These are phyloP conservation scores for Stenchaetothrips biformis DNA, from an alignment of 2,888 invertebrate species.

Conservation along the genomic window DNA sequence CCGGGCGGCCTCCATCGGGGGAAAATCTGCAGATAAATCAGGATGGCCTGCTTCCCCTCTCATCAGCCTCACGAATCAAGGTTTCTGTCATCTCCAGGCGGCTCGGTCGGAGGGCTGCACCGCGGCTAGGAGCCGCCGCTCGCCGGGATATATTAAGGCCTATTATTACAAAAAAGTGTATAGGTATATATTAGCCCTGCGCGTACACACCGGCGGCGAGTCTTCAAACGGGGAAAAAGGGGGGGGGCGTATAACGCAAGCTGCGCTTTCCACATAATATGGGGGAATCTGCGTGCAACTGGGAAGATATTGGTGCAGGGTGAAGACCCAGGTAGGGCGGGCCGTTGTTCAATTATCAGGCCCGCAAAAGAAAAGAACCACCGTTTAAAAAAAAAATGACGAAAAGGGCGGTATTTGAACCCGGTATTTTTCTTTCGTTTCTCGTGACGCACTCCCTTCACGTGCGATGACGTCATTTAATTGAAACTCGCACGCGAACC, in stretches of 20 bases:
- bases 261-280: neutral
- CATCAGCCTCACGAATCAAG: neutral
- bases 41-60: neutral
- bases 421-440: neutral
- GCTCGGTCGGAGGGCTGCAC: neutral
- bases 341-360: neutral
- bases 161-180: conserved; percentile 22
- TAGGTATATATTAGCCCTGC: conserved; percentile 17
- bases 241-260: neutral
- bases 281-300: neutral
- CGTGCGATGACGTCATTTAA: neutral
- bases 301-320: neutral
- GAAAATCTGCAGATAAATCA: conserved; percentile 18
- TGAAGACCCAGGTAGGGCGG: neutral
- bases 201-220: neutral
- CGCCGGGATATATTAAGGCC: conserved; percentile 1
- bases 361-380: neutral
- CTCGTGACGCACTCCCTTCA: neutral
- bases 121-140: neutral
- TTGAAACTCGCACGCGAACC: neutral
- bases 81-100: neutral
- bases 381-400: neutral
- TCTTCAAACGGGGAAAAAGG: neutral
- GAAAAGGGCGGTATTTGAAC: neutral
- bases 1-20: neutral